Conservation (phyloP, 2,797 vertebrate species). For the Eurystomus glaucurus region DNA sequence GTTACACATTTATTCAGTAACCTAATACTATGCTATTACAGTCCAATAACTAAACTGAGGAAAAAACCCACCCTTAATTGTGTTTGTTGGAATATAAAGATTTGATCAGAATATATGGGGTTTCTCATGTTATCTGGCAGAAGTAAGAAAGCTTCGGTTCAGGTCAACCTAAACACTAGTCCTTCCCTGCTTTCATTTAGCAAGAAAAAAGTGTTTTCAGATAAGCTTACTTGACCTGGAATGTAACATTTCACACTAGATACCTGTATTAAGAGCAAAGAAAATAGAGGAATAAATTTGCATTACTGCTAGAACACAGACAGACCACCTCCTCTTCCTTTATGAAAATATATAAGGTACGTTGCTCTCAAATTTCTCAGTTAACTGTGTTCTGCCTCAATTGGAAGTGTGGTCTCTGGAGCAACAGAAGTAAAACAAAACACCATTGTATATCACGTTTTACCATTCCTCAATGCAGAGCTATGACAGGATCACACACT, state of each 20-base stretch:
- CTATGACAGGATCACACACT: background rate
- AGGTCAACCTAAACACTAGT: background rate
- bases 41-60: background rate
- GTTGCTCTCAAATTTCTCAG: background rate
- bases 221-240: background rate
- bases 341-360: background rate
- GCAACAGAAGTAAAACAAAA: background rate
- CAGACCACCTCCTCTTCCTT: background rate
- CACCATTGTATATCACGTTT: background rate
- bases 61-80: fast-evolving
- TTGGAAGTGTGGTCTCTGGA: background rate
- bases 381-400: background rate
- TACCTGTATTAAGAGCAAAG: background rate
- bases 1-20: background rate
- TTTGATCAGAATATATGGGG: background rate
- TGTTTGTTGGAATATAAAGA: background rate
- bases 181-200: background rate
- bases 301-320: background rate
- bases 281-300: conserved; percentile 4
- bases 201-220: background rate
- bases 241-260: background rate
- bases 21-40: background rate
- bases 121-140: background rate
- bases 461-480: background rate
- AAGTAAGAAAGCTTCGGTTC: background rate